Evolutionary conservation across 2,797 vertebrate species (phyloP), one percentile per base, ranked within the genome.

Genomic region (Vireo griseus): DNA sequence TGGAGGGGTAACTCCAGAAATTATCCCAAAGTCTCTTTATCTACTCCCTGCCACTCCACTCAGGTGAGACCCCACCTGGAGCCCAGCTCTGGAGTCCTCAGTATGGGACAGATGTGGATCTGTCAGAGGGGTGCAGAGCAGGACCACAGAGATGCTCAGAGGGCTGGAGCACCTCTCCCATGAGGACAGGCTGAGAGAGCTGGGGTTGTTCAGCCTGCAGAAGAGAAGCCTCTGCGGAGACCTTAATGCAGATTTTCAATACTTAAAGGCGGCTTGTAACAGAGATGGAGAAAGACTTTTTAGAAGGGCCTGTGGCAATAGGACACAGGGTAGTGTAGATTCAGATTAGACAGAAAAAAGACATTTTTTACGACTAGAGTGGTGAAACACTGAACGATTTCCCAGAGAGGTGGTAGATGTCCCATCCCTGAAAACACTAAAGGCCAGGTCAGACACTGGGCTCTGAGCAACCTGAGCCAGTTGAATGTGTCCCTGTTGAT

Each of bases 301-400:
- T 5, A 39, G 11, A 3, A 47, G 29, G 14, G 12, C 20, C 29
- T 18, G 21, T 35, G 26, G 33, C 25, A 47, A 6, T 1, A 40
- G 39, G 33, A 40, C 45, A 72, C 0, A 0, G 7, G 16, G 20
- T 10, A 29, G 25, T 10, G 11, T 8, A 16, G 11, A 45, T 35
- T 21, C 25, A 66, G 33, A 40, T 8, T 5, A 33, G 17, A 31
- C 1, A 33, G 12, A 20, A 58, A 28, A 35, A n/a, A 7, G 10
- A 31, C 11, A 8, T n/a, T 58, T 86, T 45, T 58, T 40, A 65
- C 16, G 6, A 1, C 8, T 9, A 21, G 10, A 2, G 4, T 40
- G 31, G 19, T 52, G 22, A 84, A 62, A 35, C 33, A 63, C 19
- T 40, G n/a, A 5, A 11, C 51, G 12, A 20, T 9, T 51, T 15